Evolutionary conservation across 2,797 vertebrate genomes (phyloP).

Genomic region (Smutsia temminckii): DNA sequence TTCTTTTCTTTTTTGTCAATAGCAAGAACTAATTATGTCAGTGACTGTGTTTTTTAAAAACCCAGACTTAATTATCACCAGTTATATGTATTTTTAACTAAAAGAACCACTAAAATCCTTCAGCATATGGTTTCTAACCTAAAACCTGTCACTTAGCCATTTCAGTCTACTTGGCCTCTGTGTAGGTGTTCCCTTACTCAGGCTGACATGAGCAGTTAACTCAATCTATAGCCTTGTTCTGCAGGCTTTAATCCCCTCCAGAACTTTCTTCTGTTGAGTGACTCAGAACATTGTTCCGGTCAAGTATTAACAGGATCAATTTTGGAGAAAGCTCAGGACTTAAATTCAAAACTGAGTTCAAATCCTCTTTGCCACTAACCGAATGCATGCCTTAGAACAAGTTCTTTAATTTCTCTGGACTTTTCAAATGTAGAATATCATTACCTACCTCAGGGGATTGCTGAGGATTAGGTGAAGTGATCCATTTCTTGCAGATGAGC

Average conservation of each 20-base stretch:
- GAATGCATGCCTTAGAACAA: neutral
- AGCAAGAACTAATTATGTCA: neutral
- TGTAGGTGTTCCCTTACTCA: neutral
- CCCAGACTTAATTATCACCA: neutral
- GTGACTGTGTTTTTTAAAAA: neutral
- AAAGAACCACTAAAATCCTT: neutral
- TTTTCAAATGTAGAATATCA: neutral
- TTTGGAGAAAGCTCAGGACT: neutral
- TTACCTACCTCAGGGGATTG: neutral
- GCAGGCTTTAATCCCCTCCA: neutral
- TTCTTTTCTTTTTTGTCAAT: neutral
- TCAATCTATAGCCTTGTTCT: neutral
- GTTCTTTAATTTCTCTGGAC: neutral
- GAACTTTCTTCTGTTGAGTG: neutral
- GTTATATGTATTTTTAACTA: conserved; percentile 15
- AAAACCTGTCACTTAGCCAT: neutral
- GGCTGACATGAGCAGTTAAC: neutral
- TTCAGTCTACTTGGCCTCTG: neutral
- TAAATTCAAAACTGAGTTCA: conserved; percentile 45
- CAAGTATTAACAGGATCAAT: conserved; percentile 55
- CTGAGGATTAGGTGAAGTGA: neutral
- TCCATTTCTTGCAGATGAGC: neutral
- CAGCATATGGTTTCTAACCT: neutral
- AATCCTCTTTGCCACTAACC: conserved; percentile 40
- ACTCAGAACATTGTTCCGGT: conserved; percentile 41